Evolutionary conservation across 1,140 invertebrate species (phyloP), one percentile per base, ranked within the genome.

Genomic region (Bombus ignitus): DNA sequence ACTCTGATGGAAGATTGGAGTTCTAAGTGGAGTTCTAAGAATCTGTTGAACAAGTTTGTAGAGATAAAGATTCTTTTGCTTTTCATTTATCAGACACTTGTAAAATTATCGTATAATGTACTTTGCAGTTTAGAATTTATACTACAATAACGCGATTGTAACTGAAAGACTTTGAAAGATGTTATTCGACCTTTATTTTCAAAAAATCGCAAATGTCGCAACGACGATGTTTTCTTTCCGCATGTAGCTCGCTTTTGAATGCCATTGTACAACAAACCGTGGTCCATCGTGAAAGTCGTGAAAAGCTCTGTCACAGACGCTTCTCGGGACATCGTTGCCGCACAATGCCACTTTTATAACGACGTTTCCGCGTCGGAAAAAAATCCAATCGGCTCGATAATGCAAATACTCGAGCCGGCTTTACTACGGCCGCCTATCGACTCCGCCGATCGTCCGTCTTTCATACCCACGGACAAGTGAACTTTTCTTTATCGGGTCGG

Each of bases 401-500:
- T 77, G 83, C 83, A 83, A 90, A 90, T 75, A 66, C 80, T 71
- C 42, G 68, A 83, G 71, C 79, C 76, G 78, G 75, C 80, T 89
- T 90, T 88, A 68, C 83, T 83, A 59, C 32, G 62, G 10, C 70
- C 74, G 85, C 57, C 89, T 87, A 88, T 90, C 90, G 87, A 88
- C 86, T 80, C 70, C 25, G 53, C 44, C 57, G 81, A 91, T 90
- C 87, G 81, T 88, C 53, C 77, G 83, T 88, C 87, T 88, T 77
- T 90, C 66, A 78, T 73, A 90, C 83, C 47, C 35, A 90, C 57
- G 66, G 39, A 86, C 89, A 90, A 90, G 89, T 90, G 89, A 90
- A 90, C 89, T 90, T 90, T 90, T 35, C 80, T 74, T 90, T 90
- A 90, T 90, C 89, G 76, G 65, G 62, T 74, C 73, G 81, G 44